phyloP scores from a whole-genome alignment of 2,797 vertebrate genomes.

The Steatocranus sp. region DNA sequence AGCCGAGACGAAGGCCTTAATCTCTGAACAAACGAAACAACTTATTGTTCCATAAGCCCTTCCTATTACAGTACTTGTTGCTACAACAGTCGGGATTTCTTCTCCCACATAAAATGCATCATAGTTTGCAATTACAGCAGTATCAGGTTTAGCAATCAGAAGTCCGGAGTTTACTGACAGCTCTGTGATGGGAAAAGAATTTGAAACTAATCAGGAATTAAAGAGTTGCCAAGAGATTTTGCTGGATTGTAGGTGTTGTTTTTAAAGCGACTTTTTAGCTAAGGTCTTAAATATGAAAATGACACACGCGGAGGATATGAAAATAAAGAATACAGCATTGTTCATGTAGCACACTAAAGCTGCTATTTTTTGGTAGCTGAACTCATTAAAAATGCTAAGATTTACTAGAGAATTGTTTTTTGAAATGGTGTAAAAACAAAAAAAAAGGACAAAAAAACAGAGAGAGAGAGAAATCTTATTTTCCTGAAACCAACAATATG shows the following conservation, averaged over 20 bases:
- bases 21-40: neutral
- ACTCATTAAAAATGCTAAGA: neutral
- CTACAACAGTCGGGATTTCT: neutral
- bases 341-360: neutral
- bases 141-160: neutral
- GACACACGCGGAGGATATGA: neutral
- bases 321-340: neutral
- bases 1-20: neutral
- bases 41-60: neutral
- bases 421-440: neutral
- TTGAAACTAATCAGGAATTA: neutral
- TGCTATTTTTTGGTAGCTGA: neutral
- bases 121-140: neutral
- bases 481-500: neutral
- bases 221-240: neutral
- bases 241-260: neutral
- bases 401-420: neutral
- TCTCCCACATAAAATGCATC: neutral
- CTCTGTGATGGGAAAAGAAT: neutral
- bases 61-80: neutral
- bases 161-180: neutral
- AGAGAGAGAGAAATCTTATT: neutral
- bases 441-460: neutral
- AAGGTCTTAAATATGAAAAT: neutral
- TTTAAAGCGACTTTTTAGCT: neutral